Base-by-base conservation (phyloP, 2,888 invertebrate genomes). In the Platycnemis pennipes region DNA sequence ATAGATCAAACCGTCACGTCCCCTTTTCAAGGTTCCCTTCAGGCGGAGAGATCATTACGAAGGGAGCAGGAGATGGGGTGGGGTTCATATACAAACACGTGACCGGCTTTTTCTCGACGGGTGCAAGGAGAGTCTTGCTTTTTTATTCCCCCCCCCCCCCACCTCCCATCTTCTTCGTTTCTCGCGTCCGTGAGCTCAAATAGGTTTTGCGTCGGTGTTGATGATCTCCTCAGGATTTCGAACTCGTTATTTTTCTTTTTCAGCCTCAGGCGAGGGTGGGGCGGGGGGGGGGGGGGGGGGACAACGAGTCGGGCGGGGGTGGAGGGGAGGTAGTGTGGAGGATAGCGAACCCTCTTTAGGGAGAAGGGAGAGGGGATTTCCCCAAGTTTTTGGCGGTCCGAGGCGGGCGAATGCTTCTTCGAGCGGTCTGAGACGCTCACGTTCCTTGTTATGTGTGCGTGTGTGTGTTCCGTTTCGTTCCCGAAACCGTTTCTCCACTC, bases 11-110 rank as follows among this genome's bases (percentile, higher is more conserved):
- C 77, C 31, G 77, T 31, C 77, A 5, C 77, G 5, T 37, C 37
- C 37, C 37, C 77, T 77, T 8, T 2, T 37, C 11, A 77, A 37
- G 37, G 37, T 37, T 77, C 77, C 77, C 77, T 77, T 37, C 0
- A 31, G 37, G 77, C 77, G 77, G 37, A 31, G 77, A 77, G 77
- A 77, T 77, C 77, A 77, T 77, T 77, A 77, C 77, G 49, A 31
- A 37, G 8, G n/a, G 63, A 63, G 63, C 63, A 63, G n/a, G 26
- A n/a, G 63, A n/a, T n/a, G 8, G n/a, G 26, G 63, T 7, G 63
- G n/a, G 63, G 63, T 3, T 19, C 4, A 37, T 37, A n/a, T 37
- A 37, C 77, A 37, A 77, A 77, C 77, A 77, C 77, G 77, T 77
- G 77, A 77, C 31, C 77, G 77, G 31, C 37, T 77, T 77, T 77